A percentile compares a stretch with the other conserved stretches of the same genome.
Evolutionary conservation across 2,888 invertebrate genomes (phyloP).

Genomic region (Leptogaster cylindrica): DNA sequence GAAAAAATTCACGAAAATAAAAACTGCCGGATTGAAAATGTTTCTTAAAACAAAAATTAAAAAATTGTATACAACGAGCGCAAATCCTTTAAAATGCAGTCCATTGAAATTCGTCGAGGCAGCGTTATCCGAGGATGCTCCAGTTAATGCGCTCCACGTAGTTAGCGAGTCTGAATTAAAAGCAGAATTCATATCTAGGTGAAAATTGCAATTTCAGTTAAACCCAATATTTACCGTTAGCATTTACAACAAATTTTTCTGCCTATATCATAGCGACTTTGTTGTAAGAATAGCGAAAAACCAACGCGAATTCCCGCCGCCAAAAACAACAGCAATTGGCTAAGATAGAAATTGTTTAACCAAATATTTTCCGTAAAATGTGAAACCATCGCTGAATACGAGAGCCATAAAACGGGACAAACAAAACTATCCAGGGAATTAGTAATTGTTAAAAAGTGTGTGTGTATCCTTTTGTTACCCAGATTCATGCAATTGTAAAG

Average conservation of each 20-base stretch:
- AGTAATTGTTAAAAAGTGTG: conserved; percentile 31
- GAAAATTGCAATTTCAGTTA: too few relatives aligned
- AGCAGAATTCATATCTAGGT: too few relatives aligned
- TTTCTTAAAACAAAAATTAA: too few relatives aligned
- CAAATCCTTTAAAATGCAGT: too few relatives aligned
- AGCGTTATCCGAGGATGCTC: too few relatives aligned
- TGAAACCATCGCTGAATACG: conserved; percentile 13
- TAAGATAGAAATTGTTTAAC: conserved; percentile 1
- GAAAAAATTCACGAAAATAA: too few relatives aligned
- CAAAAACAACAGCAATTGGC: not conserved
- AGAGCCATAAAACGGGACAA: conserved; percentile 10
- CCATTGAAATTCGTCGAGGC: too few relatives aligned
- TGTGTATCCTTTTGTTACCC: conserved; percentile 12
- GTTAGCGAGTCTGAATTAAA: too few relatives aligned
- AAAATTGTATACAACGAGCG: too few relatives aligned
- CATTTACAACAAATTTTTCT: conserved; percentile 10
- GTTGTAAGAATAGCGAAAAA: conserved; percentile 5
- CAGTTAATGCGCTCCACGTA: too few relatives aligned
- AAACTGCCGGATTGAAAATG: too few relatives aligned
- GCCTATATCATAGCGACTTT: conserved; percentile 15
- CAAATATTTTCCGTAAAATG: conserved; percentile 26
- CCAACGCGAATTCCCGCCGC: not conserved
- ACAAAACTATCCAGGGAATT: conserved; percentile 17
- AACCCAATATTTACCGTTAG: too few relatives aligned
- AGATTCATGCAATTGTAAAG: conserved; percentile 12